Conservation (phyloP, 2,888 invertebrate genomes). For the Odontothrips loti region DNA sequence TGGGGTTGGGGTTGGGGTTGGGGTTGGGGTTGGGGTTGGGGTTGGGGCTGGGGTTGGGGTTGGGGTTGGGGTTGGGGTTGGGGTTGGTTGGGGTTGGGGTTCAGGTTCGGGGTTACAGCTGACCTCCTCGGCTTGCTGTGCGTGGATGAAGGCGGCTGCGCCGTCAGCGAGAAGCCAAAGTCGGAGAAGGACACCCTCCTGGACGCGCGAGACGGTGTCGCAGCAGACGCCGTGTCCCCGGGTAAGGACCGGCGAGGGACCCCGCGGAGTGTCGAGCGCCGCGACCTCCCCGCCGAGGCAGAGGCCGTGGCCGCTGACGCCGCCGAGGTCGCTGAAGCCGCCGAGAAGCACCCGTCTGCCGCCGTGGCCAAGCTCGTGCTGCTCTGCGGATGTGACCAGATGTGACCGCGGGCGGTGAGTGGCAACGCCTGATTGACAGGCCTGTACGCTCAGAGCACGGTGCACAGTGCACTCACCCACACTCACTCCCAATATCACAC, state of each 20-base stretch:
- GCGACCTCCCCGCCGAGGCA: neutral
- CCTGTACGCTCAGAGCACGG: neutral
- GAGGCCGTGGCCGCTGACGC: neutral
- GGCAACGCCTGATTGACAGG: too few species aligned
- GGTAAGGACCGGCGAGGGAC: neutral
- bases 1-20: too few species aligned
- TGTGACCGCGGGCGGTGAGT: neutral
- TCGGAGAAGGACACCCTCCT: slow-evolving; percentile 11
- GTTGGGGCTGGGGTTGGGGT: too few species aligned
- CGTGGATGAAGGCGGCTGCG: neutral
- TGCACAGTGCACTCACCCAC: neutral
- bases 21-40: too few species aligned
- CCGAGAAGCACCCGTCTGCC: too few species aligned
- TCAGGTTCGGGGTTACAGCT: neutral
- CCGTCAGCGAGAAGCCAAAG: neutral
- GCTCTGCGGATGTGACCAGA: neutral
- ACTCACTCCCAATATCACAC: neutral
- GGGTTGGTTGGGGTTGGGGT: too few species aligned
- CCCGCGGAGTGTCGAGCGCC: neutral
- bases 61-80: too few species aligned
- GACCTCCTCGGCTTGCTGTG: slow-evolving; percentile 11
- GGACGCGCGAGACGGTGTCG: neutral
- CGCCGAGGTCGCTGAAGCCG: too few species aligned
- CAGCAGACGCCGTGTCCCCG: neutral
- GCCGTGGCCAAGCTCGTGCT: neutral